Evolutionary conservation across 2,797 vertebrate genomes (phyloP).

Genomic region (Gymnopithys bicolor): DNA sequence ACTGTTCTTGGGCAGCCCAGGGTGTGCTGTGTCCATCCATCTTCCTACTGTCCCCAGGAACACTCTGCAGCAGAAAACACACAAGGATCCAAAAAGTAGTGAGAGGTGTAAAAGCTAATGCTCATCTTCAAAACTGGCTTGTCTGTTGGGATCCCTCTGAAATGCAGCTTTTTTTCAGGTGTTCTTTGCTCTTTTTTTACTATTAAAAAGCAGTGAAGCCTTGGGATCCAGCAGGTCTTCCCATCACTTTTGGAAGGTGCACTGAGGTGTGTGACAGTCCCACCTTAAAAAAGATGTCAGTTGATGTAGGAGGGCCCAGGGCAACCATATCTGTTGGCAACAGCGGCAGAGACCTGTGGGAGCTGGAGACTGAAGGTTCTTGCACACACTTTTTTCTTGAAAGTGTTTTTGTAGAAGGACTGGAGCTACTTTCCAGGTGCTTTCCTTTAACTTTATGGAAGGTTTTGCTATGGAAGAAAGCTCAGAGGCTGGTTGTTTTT

Average conservation of each 20-base stretch:
- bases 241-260: background rate
- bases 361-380: background rate
- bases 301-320: background rate
- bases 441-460: background rate
- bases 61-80: background rate
- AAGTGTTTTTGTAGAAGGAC: background rate
- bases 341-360: background rate
- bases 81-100: background rate
- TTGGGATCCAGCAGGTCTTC: background rate
- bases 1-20: background rate
- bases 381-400: background rate
- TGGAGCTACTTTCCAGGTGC: background rate
- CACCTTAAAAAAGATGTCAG: fast-evolving
- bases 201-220: background rate
- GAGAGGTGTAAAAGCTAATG: background rate
- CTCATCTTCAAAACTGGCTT: background rate
- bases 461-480: background rate
- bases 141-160: background rate
- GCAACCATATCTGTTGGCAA: background rate
- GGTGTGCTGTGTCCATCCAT: background rate
- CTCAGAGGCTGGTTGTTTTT: background rate
- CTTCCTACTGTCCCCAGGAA: background rate
- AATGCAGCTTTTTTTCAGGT: background rate
- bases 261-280: background rate
- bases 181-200: background rate